These are phyloP conservation scores for Lepidocyrtoides sp. DNA, from an alignment of 2,888 invertebrate species.

Conservation along the genomic window DNA sequence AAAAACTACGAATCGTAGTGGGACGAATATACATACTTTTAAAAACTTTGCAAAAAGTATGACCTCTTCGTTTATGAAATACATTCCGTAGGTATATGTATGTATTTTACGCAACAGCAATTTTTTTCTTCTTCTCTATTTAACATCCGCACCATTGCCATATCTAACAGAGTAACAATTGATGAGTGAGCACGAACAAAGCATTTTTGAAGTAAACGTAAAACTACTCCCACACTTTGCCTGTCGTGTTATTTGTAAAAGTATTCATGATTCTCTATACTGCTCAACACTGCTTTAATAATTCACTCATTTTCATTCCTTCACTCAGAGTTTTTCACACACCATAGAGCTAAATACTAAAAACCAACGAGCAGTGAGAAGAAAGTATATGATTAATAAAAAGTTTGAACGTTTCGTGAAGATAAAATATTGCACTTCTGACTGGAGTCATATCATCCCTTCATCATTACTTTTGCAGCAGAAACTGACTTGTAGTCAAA, in stretches of 20 bases:
- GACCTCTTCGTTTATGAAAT: too few relatives aligned
- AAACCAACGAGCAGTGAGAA: neutral
- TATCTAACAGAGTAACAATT: too few relatives aligned
- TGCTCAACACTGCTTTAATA: neutral
- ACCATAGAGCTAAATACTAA: neutral
- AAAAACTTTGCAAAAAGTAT: neutral
- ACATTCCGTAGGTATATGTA: too few relatives aligned
- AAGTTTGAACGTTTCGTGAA: neutral
- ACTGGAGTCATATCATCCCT: conserved; percentile 52
- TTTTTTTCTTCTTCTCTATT: too few relatives aligned
- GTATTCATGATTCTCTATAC: neutral
- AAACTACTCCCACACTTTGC: too few relatives aligned
- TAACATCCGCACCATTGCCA: too few relatives aligned
- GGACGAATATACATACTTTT: too few relatives aligned
- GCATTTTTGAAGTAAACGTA: too few relatives aligned
- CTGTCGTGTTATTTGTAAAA: too few relatives aligned
- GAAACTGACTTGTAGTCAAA: neutral
- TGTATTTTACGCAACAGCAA: too few relatives aligned
- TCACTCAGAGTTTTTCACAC: neutral
- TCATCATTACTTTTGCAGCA: conserved; percentile 53
- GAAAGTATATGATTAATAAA: conserved; percentile 35
- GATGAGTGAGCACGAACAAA: too few relatives aligned
- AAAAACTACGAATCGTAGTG: too few relatives aligned
- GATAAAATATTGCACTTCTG: conserved; percentile 36
- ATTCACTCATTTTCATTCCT: neutral